Percentiles rank a stretch among this genome's conserved stretches.
Evolutionary conservation across 2,888 invertebrate species (phyloP).

Genomic region (Oxystoma pomonae): DNA sequence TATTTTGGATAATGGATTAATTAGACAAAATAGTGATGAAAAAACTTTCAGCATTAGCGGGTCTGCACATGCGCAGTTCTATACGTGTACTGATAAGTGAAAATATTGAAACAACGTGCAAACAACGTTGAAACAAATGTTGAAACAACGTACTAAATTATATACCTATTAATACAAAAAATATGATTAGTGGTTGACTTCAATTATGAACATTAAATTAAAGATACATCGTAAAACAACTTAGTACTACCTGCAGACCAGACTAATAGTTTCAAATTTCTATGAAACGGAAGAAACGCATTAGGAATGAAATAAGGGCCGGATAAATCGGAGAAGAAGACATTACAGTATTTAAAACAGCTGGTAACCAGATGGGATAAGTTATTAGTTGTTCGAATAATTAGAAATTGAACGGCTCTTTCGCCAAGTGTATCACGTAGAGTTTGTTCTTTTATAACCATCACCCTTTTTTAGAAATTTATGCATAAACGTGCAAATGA

Average conservation of each 20-base stretch:
- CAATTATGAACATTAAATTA: background rate
- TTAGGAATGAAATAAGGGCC: background rate
- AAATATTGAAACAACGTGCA: too few species aligned
- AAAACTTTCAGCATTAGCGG: too few species aligned
- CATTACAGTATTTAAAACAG: background rate
- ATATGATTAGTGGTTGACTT: background rate
- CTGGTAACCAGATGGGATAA: background rate
- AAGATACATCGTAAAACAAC: background rate
- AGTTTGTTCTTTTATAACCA: background rate
- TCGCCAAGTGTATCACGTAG: background rate
- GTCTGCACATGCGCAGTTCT: too few species aligned
- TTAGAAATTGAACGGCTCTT: too few species aligned
- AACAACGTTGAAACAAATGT: too few species aligned
- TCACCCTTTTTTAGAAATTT: too few species aligned
- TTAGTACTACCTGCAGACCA: background rate
- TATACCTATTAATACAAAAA: too few species aligned
- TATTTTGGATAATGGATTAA: too few species aligned
- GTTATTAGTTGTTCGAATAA: background rate
- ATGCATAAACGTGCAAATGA: too few species aligned
- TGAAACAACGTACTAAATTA: too few species aligned
- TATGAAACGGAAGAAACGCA: background rate
- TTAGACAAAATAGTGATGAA: too few species aligned
- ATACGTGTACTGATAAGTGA: too few species aligned
- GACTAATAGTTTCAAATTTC: background rate
- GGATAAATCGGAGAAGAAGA: background rate